Evolutionary conservation across 2,113 vertebrate genomes (phyloP).

Genomic region (Gallinago undulata): DNA sequence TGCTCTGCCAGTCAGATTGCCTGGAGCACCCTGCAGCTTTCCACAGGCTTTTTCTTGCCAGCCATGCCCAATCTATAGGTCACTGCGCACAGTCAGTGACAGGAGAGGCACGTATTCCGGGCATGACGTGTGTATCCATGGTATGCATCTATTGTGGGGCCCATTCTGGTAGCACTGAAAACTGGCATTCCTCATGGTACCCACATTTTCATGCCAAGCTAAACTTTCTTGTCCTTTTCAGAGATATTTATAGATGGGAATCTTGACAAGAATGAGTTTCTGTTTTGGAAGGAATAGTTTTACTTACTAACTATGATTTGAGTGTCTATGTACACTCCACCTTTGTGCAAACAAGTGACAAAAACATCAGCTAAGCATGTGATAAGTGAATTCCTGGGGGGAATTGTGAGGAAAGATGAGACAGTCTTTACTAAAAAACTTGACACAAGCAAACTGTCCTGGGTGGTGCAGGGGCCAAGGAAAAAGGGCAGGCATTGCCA

Average conservation of each 20-base stretch:
- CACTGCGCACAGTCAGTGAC: background rate
- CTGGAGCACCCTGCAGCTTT: background rate
- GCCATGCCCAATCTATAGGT: background rate
- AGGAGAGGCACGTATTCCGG: background rate
- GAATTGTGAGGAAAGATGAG: background rate
- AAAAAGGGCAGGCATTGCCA: background rate
- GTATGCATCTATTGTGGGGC: background rate
- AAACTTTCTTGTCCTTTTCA: conserved; percentile 71
- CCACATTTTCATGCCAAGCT: conserved; percentile 66
- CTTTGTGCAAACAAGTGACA: conserved; percentile 10
- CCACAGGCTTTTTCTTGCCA: background rate
- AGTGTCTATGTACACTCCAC: background rate
- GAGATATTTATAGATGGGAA: conserved; percentile 78
- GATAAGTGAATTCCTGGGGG: background rate
- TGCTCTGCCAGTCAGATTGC: background rate
- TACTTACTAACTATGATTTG: background rate
- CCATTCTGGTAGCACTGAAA: conserved; percentile 48
- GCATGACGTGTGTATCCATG: background rate
- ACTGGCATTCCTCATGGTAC: conserved; percentile 55
- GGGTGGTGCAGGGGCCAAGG: background rate
- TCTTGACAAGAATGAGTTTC: conserved; percentile 71
- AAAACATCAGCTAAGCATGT: background rate
- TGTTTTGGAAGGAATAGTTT: conserved; percentile 66
- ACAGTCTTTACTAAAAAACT: background rate
- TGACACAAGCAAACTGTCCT: background rate